These are phyloP conservation scores for Pteruthius melanotis DNA, from an alignment of 2,113 vertebrate species.

Conservation along the genomic window DNA sequence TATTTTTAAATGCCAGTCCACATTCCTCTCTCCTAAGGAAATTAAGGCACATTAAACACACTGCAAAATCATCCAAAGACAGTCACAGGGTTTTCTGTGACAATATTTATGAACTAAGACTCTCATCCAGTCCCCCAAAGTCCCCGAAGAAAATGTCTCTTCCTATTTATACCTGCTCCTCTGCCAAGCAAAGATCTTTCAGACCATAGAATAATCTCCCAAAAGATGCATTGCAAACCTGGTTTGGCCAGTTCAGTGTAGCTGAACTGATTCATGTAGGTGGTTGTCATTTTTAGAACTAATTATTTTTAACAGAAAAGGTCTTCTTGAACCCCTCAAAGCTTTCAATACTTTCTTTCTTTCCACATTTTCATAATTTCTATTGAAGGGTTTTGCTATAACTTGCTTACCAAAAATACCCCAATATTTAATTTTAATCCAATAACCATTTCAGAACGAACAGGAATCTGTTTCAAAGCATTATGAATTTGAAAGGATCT, in stretches of 20 bases:
- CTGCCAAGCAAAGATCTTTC: background rate
- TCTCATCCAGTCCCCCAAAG: background rate
- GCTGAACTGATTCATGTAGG: background rate
- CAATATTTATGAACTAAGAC: background rate
- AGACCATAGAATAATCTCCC: background rate
- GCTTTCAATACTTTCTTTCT: background rate
- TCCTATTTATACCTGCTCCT: background rate
- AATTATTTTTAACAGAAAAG: background rate
- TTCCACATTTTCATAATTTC: background rate
- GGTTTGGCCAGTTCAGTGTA: background rate
- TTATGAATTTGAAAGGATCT: conserved; percentile 34
- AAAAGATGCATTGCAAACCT: background rate
- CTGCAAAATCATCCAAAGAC: background rate
- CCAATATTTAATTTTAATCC: conserved; percentile 34
- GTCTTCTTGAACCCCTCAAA: background rate
- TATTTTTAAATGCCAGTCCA: background rate
- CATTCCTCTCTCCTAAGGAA: background rate
- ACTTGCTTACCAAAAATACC: background rate
- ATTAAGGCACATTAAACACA: background rate
- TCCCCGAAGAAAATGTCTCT: background rate
- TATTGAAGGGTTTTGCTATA: background rate
- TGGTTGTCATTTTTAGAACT: background rate
- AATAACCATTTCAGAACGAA: conserved; percentile 9
- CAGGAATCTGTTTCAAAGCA: conserved; percentile 24
- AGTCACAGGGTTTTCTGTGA: background rate